Evolutionary conservation across 1,140 invertebrate genomes (phyloP), one percentile per base, ranked within the genome.

Genomic region (Drosophila sp.): DNA sequence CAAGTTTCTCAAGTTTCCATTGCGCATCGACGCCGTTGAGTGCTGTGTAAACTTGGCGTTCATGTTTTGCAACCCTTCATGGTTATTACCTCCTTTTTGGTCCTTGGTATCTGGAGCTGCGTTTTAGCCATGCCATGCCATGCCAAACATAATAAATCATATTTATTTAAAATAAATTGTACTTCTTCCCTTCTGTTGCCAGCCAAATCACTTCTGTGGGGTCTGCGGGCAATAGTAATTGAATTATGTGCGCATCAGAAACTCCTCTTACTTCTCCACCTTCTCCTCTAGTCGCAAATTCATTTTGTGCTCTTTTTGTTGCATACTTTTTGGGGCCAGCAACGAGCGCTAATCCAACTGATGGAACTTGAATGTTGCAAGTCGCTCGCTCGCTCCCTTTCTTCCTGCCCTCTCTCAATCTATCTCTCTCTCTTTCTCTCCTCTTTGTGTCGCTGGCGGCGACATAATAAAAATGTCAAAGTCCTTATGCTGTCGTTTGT

Each of bases 121-220:
- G 29, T 34, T 45, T 45, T 27, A 65, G 40, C 16, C 59, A 76
- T 78, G 82, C 76, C 83, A 87, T 56, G 40, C 16, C 59, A 76
- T 78, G 82, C 76, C 83, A 87, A 82, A 87, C 78, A 82, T 89
- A 87, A 87, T 89, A 87, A 87, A 87, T 87, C 82, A 87, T 87
- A 87, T 87, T 87, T 87, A 87, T 89, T 87, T 87, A 82, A 87
- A 87, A 82, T 78, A 82, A 72, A 86, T 80, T 62, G 66, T 76
- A 56, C 73, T 75, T 61, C 46, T 65, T 64, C 34, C 43, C 56
- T 72, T 62, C 54, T 45, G 41, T 43, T 48, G 61, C 45, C 57
- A 50, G 29, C 38, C 63, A 72, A 72, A 72, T 66, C 70, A 66
- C 54, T 72, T 70, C 36, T 54, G 27, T 56, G 51, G 40, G 50